Conservation (phyloP, 2,113 vertebrate genomes). For the Cygnus buccinator region DNA sequence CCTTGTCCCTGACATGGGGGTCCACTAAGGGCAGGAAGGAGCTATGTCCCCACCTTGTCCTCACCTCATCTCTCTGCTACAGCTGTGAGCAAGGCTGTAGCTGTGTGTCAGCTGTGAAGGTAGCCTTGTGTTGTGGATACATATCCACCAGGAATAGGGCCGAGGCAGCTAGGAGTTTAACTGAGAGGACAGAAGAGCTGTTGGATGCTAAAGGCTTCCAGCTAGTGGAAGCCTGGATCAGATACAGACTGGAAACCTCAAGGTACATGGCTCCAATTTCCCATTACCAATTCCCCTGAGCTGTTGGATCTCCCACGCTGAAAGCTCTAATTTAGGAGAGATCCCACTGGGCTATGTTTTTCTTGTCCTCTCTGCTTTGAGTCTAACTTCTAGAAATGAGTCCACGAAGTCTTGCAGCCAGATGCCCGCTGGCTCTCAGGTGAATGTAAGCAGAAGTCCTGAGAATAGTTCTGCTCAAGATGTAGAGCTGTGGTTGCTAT, state of each 20-base stretch:
- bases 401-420: neutral
- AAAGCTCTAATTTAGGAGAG: constrained; percentile 55
- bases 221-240: constrained; percentile 25
- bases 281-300: constrained; percentile 21
- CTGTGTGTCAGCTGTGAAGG: constrained; percentile 14
- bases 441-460: neutral
- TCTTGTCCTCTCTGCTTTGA: constrained; percentile 6
- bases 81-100: neutral
- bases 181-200: constrained; percentile 58
- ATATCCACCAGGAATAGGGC: constrained; percentile 42
- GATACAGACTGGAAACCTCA: constrained; percentile 23
- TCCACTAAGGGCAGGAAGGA: neutral
- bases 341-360: neutral
- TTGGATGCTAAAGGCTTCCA: constrained; percentile 53
- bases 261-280: constrained; percentile 5
- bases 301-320: constrained; percentile 18
- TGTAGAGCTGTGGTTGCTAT: neutral
- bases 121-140: constrained; percentile 46
- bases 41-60: neutral
- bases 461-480: neutral
- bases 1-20: neutral
- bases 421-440: neutral
- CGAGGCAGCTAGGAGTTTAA: constrained; percentile 38
- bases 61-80: neutral
- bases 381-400: constrained; percentile 9